Base-by-base conservation (phyloP, 2,797 vertebrate species). In the Hapalemur alaotrensis region DNA sequence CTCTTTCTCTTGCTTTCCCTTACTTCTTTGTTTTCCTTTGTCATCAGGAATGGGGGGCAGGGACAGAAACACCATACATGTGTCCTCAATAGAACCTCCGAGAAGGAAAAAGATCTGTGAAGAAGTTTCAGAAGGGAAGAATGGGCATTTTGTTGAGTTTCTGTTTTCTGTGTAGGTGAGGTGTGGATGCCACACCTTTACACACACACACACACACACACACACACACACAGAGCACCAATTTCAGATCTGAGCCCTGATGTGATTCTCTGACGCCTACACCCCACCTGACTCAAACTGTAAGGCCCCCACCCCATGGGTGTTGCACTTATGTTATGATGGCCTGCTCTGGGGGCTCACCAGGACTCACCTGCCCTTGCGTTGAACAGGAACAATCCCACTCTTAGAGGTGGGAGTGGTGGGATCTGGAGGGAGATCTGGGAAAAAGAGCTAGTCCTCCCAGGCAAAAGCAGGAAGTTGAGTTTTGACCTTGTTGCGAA, bases 21-120 rank as follows among this genome's bases (percentile, higher is more conserved):
- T 84, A 43, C 28, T 75, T 81, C 12, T 80, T 91, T 84, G 28
- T 89, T 93, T 80, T 61, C 65, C 23, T 72, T 94, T 94, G 84
- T 95, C 70, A 52, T 72, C 5, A 50, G 59, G 50, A 7, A n/a
- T 69, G 25, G 50, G 25, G 41, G 7, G 8, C 15, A 38, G 41
- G 7, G 63, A 15, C 46, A 90, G 59, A 83, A 87, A 70, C 4
- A 14, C 32, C 69, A 43, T 54, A 30, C 25, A 3, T 48, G 22
- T 8, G 4, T 32, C 79, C 46, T 80, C 61, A 78, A 18, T 61
- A 63, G 87, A 76, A 35, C 28, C 41, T 50, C 65, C 4, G 0
- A 4, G 65, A 91, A 76, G 52, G 13, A 76, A 61, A 35, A 18
- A 28, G 38, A 83, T 78, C 32, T 32, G 22, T 75, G 63, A 61